Evolutionary conservation across 2,888 invertebrate species (phyloP), one percentile per base, ranked within the genome.

Genomic region (Seira musarum): DNA sequence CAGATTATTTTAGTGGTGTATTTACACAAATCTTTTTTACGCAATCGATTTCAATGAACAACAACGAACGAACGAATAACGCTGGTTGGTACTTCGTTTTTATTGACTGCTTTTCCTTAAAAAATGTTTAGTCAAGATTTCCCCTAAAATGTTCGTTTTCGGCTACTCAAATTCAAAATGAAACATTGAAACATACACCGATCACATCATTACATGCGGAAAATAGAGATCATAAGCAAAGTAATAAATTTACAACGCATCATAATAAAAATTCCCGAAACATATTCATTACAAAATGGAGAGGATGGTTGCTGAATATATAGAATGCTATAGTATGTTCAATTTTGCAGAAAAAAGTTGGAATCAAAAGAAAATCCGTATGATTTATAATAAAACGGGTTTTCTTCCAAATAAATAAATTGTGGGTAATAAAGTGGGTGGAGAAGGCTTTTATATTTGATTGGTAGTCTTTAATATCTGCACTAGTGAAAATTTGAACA

Each of bases 301-400:
- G n/a, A n/a, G n/a, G n/a, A n/a, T n/a, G n/a, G n/a, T n/a, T n/a
- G n/a, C n/a, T n/a, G n/a, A n/a, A n/a, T n/a, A n/a, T n/a, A n/a
- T n/a, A n/a, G n/a, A n/a, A n/a, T 73, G 65, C 35, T 60, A 73
- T 67, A 67, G 66, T 22, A 40, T 57, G n/a, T 66, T 73, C 53
- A 22, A 21, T 63, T 66, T 66, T 64, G 65, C 65, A 66, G 65
- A 77, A 71, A 77, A 77, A 77, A 21, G 40, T 30, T 30, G 8
- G 30, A 30, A 30, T 30, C 8, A 30, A n/a, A 5, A 30, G 30
- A 30, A 30, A 8, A 30, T 30, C 8, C 30, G 30, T 5, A 77
- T 78, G 78, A 78, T 78, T 78, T 78, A 78, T 72, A 66, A 65
- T 49, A 66, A 78, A 78, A 78, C 78, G 71, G 30, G 78, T 78